These are phyloP conservation scores for Brachionus calyciflorus DNA, from an alignment of 1,140 invertebrate genomes.

Conservation along the genomic window DNA sequence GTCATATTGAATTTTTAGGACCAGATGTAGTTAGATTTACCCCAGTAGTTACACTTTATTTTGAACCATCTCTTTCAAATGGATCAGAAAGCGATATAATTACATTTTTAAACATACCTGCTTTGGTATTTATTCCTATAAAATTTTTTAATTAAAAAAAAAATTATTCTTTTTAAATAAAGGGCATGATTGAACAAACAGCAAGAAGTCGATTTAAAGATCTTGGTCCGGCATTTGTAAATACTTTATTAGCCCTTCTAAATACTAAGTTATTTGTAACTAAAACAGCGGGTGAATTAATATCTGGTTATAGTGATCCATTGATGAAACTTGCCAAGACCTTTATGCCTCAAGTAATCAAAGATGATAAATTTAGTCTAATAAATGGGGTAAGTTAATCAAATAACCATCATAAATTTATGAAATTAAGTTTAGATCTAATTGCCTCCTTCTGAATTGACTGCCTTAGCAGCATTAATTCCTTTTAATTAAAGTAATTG, in stretches of 20 bases:
- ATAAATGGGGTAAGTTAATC: conserved; percentile 35
- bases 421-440: no score
- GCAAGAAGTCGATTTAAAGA: neutral
- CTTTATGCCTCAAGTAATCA: conserved; percentile 14
- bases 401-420: no score
- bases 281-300: conserved; percentile 32
- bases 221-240: neutral
- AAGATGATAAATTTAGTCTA: conserved; percentile 46
- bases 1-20: conserved; percentile 12
- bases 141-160: neutral
- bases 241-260: conserved; percentile 2
- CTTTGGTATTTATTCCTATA: neutral
- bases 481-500: no score
- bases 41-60: neutral
- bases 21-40: neutral
- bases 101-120: conserved; percentile 36
- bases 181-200: conserved; percentile 40
- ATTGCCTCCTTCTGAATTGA: no score
- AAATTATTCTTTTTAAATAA: neutral
- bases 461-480: no score
- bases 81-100: conserved; percentile 14
- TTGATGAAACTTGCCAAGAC: conserved; percentile 28
- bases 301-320: conserved; percentile 32
- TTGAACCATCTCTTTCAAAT: neutral
- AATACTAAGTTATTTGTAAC: conserved; percentile 32